Conservation (phyloP, 2,113 vertebrate genomes). For the Mobula hypostoma region DNA sequence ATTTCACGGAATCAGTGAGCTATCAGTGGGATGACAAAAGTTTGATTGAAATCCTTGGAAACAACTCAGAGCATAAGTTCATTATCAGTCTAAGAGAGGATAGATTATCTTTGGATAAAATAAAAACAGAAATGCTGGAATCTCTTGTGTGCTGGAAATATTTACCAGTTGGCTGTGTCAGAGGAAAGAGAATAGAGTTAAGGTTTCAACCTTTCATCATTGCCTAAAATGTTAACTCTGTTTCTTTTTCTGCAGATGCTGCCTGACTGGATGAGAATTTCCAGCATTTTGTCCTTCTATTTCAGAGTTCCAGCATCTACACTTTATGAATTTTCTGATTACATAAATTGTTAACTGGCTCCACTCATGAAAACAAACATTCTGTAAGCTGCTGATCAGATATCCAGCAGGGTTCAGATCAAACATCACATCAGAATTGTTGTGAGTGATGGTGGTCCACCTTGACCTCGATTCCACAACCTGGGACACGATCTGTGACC, state of each 20-base stretch:
- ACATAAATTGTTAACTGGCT: not conserved
- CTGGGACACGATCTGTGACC: not conserved
- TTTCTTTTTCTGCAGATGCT: no score
- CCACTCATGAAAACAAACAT: not conserved
- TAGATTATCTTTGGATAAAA: not conserved
- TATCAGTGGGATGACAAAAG: not conserved
- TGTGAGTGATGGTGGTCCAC: not conserved
- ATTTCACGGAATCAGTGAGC: not conserved
- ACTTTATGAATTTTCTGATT: no score
- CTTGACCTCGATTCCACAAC: not conserved
- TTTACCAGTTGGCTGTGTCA: no score
- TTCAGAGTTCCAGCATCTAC: no score
- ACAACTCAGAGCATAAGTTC: not conserved
- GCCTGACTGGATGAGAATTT: no score
- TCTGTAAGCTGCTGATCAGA: not conserved
- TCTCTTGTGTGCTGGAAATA: no score
- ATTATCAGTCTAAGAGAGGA: not conserved
- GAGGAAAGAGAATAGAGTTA: no score
- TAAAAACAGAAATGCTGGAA: no score
- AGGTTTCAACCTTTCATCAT: no score
- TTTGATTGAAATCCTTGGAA: not conserved
- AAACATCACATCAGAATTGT: not conserved
- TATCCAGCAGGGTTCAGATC: not conserved
- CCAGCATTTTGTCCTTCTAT: no score
- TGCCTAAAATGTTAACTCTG: no score